Conservation (phyloP, 1,140 invertebrate species). For the Laupala kohalensis region DNA sequence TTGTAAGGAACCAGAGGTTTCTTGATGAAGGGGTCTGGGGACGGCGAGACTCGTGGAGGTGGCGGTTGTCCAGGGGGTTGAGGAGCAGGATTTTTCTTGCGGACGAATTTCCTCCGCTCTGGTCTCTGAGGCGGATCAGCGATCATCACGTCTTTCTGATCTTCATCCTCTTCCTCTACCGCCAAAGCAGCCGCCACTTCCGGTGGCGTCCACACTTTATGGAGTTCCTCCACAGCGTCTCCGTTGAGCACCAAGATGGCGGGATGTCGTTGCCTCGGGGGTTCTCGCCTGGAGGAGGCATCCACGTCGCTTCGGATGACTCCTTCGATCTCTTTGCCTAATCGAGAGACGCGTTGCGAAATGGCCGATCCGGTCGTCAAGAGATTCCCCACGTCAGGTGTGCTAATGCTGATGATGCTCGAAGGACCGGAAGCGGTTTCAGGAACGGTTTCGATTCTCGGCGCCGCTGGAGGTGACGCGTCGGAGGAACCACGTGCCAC, state of each 20-base stretch:
- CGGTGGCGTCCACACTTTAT: constrained; percentile 9
- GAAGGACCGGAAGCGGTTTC: constrained; percentile 17
- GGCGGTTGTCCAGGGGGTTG: background rate
- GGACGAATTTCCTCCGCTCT: constrained; percentile 20
- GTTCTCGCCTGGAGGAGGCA: background rate
- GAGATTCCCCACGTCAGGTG: constrained; percentile 19
- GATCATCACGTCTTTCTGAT: background rate
- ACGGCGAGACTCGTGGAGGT: background rate
- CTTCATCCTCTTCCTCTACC: background rate
- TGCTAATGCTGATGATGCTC: constrained; percentile 24
- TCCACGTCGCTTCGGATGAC: constrained; percentile 10
- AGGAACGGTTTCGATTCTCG: background rate
- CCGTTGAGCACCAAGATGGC: constrained; percentile 10
- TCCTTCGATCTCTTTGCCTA: constrained; percentile 13
- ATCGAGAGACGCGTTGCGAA: constrained; percentile 17
- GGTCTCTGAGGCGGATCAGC: constrained; percentile 21
- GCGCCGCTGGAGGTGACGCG: constrained; percentile 2
- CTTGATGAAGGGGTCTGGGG: background rate
- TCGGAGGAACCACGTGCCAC: constrained; percentile 22
- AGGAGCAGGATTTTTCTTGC: constrained; percentile 22
- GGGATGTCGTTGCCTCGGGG: constrained; percentile 11
- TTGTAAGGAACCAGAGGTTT: background rate
- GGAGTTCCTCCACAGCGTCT: background rate
- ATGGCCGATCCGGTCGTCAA: constrained; percentile 22
- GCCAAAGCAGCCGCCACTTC: background rate